Conservation (phyloP, 1,140 invertebrate genomes). For the Aphis gossypii region DNA sequence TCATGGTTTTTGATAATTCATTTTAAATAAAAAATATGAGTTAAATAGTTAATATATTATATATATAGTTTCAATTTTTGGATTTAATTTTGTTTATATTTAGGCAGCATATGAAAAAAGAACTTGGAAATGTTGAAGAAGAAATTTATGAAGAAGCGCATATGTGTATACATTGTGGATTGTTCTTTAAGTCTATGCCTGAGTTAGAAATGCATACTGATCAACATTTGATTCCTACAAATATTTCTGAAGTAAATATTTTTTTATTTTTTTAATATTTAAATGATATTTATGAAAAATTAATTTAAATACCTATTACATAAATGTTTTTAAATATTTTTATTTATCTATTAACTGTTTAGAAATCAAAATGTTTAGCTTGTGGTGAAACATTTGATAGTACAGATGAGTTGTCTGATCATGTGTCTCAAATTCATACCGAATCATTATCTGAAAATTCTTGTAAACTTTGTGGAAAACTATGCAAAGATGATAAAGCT, state of each 20-base stretch:
- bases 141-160: slow-evolving; percentile 67
- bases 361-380: slow-evolving; percentile 67
- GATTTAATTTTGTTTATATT: background rate
- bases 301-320: slow-evolving; percentile 59
- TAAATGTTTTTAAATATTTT: background rate
- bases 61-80: background rate
- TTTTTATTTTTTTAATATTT: background rate
- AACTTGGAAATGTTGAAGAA: slow-evolving; percentile 65
- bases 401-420: slow-evolving; percentile 68
- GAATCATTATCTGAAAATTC: slow-evolving; percentile 70
- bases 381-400: slow-evolving; percentile 72
- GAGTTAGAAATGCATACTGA: slow-evolving; percentile 76
- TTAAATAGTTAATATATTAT: background rate
- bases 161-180: slow-evolving; percentile 78
- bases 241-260: slow-evolving; percentile 25
- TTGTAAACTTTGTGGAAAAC: slow-evolving; percentile 70
- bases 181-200: slow-evolving; percentile 75
- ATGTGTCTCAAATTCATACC: slow-evolving; percentile 68
- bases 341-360: slow-evolving; percentile 53
- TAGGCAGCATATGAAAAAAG: slow-evolving; percentile 63
- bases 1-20: background rate
- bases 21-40: background rate
- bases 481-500: slow-evolving; percentile 73
- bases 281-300: slow-evolving; percentile 16
- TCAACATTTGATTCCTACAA: slow-evolving; percentile 56